Evolutionary conservation across 2,888 invertebrate species (phyloP), one percentile per base, ranked within the genome.

Genomic region (Taphrorychus bicolor): DNA sequence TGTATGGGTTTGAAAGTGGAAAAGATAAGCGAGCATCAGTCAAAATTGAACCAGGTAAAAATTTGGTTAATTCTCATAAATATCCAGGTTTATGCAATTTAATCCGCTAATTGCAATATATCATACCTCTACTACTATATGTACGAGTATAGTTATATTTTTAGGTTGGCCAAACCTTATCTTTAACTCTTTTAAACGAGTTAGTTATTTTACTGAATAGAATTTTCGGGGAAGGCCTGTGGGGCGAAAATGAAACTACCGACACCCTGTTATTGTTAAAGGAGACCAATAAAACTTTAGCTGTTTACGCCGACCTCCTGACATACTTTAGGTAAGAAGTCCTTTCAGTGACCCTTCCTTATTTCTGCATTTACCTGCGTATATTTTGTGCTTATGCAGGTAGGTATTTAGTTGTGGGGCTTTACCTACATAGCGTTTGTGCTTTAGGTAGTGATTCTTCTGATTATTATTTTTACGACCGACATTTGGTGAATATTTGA

Each of bases 251-350:
- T 59, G 79, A 76, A 41, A 81, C 82, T 51, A 83, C 84, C 74
- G 82, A 81, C 1, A 81, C 84, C 59, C 78, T 84, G 67, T 84
- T 85, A 56, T 82, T 87, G 63, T 80, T 85, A 14, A 85, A 85
- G 68, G 85, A 85, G 73, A 83, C 86, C 49, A 85, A 85, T 71
- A 84, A 85, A 79, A 79, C 84, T 5, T 84, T 89, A 79, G 81
- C 85, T n/a, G 79, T 86, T 70, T 77, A 88, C 68, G 89, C 88
- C 11, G 88, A 88, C 66, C 78, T 86, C 42, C 73, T 88, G 41
- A 82, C 82, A 67, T 85, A 86, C 77, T 86, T 85, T 74, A 84
- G 85, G 87, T 76, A 70, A 73, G 42, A n/a, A n/a, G n/a, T n/a
- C n/a, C n/a, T n/a, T n/a, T n/a, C n/a, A n/a, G n/a, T n/a, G n/a